Percentiles rank a stretch among this genome's conserved stretches.
Evolutionary conservation across 2,113 vertebrate genomes (phyloP).

Genomic region (Thomomys bottae): DNA sequence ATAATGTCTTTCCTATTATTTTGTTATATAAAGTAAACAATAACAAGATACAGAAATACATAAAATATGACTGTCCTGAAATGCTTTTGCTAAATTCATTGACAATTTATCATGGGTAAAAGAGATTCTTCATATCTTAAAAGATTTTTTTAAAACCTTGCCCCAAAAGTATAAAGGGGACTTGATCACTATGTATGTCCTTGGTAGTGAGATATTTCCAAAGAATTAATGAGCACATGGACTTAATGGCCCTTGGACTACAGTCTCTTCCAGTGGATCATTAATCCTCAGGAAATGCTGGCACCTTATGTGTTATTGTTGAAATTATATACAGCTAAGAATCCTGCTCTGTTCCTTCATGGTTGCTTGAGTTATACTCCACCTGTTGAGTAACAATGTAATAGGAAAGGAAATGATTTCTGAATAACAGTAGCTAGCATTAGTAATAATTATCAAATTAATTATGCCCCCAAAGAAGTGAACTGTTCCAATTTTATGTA

Average conservation of each 20-base stretch:
- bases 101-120: slow-evolving; percentile 38
- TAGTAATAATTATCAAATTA: slow-evolving; percentile 22
- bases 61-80: background rate
- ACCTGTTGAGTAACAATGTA: slow-evolving; percentile 55
- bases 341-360: slow-evolving; percentile 1
- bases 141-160: background rate
- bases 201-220: slow-evolving; percentile 75
- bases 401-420: background rate
- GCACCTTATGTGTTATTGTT: slow-evolving; percentile 77
- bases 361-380: slow-evolving; percentile 54
- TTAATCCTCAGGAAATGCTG: slow-evolving; percentile 79
- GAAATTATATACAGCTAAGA: slow-evolving; percentile 61
- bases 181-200: slow-evolving; percentile 66
- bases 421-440: slow-evolving; percentile 12
- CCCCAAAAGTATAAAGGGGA: slow-evolving; percentile 37
- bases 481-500: slow-evolving; percentile 7
- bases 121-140: slow-evolving; percentile 4
- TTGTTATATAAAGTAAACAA: background rate
- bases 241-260: slow-evolving; percentile 82
- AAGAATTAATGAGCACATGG: slow-evolving; percentile 79
- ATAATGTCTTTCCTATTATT: background rate
- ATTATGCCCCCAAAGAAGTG: background rate
- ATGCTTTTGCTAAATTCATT: background rate
- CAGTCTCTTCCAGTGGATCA: slow-evolving; percentile 78
- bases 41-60: background rate